These are phyloP conservation scores for Mandrillus leucophaeus DNA, from an alignment of 2,113 vertebrate genomes.

Conservation along the genomic window DNA sequence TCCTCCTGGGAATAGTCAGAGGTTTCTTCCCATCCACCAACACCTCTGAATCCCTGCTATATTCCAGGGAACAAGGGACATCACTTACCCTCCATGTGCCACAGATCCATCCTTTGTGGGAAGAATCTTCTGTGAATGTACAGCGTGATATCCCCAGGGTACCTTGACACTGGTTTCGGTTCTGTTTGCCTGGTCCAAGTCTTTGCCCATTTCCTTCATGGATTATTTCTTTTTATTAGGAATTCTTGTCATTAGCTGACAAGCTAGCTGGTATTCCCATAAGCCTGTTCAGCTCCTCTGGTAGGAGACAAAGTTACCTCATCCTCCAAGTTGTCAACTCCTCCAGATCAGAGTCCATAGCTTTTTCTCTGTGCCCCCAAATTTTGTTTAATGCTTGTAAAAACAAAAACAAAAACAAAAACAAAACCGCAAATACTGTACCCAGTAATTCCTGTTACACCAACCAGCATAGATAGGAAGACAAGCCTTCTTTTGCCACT, in stretches of 20 bases:
- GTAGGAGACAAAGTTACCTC: background rate
- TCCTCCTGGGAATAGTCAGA: background rate
- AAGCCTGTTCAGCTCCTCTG: background rate
- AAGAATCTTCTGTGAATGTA: background rate
- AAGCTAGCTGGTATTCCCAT: background rate
- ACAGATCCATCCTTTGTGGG: background rate
- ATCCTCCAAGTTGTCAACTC: background rate
- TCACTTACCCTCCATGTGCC: background rate
- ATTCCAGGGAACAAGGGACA: background rate
- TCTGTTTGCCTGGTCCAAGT: background rate
- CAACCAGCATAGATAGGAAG: background rate
- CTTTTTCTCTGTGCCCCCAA: background rate
- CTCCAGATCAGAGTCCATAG: background rate
- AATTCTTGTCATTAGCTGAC: background rate
- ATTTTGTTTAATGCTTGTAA: background rate
- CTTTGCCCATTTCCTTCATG: background rate
- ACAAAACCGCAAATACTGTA: background rate
- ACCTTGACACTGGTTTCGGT: background rate
- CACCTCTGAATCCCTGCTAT: background rate
- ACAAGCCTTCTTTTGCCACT: background rate
- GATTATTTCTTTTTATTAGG: background rate
- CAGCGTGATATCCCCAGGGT: background rate
- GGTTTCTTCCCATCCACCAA: background rate
- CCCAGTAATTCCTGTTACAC: background rate
- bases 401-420: too few relatives aligned